These are phyloP conservation scores for Misgurnus anguillicaudatus DNA, from an alignment of 2,113 vertebrate genomes.

Conservation along the genomic window DNA sequence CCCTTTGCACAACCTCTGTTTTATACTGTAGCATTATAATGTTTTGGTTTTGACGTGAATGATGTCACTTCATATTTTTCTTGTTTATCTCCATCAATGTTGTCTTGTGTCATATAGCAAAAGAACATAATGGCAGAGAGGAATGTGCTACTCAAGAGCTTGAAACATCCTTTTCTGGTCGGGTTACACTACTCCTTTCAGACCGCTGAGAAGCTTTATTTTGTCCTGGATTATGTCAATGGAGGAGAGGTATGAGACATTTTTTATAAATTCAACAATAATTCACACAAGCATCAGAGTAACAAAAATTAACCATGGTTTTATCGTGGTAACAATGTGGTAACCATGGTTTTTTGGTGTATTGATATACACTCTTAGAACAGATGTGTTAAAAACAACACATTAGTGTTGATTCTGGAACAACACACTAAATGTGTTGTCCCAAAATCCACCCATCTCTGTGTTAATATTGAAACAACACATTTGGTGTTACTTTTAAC, in stretches of 20 bases:
- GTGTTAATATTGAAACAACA: too few relatives aligned
- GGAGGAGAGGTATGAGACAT: constrained; percentile 87
- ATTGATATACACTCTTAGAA: too few relatives aligned
- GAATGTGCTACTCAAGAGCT: constrained; percentile 92
- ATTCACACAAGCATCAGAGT: too few relatives aligned
- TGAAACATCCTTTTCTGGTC: constrained; percentile 93
- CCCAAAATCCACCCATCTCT: too few relatives aligned
- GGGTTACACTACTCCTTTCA: constrained; percentile 97
- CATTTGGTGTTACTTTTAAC: too few relatives aligned
- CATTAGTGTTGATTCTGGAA: too few relatives aligned
- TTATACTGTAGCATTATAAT: neutral
- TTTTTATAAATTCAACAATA: neutral
- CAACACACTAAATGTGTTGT: too few relatives aligned
- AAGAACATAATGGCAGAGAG: constrained; percentile 98
- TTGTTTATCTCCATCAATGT: constrained; percentile 11
- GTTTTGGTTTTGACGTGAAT: constrained; percentile 25
- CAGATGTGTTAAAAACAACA: too few relatives aligned
- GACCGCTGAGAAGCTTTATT: constrained; percentile 96
- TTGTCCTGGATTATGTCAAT: constrained; percentile 97
- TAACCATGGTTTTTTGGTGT: too few relatives aligned
- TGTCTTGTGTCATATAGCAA: constrained; percentile 76
- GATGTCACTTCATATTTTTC: constrained; percentile 50
- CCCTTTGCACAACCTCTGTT: too few relatives aligned
- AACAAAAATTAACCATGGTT: too few relatives aligned
- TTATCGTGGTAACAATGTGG: too few relatives aligned